phyloP scores from a whole-genome alignment of 2,113 vertebrate species.

The Cyanistes caeruleus region DNA sequence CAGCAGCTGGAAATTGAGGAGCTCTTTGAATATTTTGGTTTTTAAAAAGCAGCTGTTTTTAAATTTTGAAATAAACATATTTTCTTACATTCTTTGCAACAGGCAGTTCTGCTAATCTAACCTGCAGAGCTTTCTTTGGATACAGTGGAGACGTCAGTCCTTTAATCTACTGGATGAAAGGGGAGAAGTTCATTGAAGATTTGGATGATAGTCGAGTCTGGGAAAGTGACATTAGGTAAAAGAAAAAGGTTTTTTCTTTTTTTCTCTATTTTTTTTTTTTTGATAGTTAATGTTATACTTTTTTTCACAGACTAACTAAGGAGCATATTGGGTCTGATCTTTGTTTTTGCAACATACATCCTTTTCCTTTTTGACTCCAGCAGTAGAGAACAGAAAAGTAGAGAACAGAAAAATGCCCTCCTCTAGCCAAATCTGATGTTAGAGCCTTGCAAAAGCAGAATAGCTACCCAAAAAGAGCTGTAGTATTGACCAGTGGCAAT shows the following conservation, averaged over 20 bases:
- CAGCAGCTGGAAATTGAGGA: not conserved
- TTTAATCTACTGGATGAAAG: conserved; percentile 99
- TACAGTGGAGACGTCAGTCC: conserved; percentile 97
- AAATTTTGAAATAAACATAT: conserved; percentile 34
- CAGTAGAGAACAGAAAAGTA: not conserved
- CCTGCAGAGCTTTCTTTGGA: conserved; percentile 96
- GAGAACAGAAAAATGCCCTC: not conserved
- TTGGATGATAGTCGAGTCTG: conserved; percentile 94
- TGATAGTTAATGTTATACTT: not conserved
- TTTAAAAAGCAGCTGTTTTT: not conserved
- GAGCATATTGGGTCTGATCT: not conserved
- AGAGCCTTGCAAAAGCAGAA: not conserved
- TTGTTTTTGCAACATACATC: not conserved
- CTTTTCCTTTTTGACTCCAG: not conserved
- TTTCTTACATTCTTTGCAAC: conserved; percentile 70
- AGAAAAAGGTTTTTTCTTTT: not conserved
- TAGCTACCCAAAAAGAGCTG: rapidly evolving
- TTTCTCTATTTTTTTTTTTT: not conserved
- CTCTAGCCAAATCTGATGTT: not conserved
- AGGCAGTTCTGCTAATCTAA: conserved; percentile 92
- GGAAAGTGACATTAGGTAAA: conserved; percentile 98
- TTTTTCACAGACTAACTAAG: not conserved
- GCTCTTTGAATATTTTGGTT: not conserved
- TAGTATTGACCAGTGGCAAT: not conserved
- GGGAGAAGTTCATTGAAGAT: conserved; percentile 98